Conservation (phyloP, 1,140 invertebrate genomes). For the Leptinotarsa lineolata region DNA sequence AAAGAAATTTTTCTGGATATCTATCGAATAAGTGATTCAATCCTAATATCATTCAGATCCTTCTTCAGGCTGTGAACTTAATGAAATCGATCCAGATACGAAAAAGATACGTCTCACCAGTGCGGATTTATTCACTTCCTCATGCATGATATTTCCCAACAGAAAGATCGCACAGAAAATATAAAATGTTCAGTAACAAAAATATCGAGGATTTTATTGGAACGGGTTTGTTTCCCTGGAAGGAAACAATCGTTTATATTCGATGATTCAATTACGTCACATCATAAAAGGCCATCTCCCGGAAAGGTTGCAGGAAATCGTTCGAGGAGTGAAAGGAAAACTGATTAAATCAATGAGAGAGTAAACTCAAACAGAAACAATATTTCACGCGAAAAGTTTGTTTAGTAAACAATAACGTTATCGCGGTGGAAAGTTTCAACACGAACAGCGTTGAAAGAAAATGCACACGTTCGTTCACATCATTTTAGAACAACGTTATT, state of each 20-base stretch:
- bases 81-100: too few species aligned
- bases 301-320: not conserved
- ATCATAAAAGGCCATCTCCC: not conserved
- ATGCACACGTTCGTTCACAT: not conserved
- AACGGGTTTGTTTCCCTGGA: not conserved
- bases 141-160: too few species aligned
- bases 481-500: not conserved
- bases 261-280: conserved; percentile 1
- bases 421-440: conserved; percentile 2
- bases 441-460: not conserved
- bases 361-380: conserved; percentile 8
- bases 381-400: not conserved
- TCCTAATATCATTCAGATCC: too few species aligned
- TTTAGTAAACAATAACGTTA: not conserved
- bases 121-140: too few species aligned
- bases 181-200: too few species aligned
- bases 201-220: too few species aligned
- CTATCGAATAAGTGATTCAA: too few species aligned
- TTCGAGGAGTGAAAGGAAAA: not conserved
- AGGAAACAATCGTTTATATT: not conserved
- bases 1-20: too few species aligned
- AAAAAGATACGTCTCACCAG: too few species aligned
- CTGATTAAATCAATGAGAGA: not conserved
- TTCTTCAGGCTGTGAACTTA: too few species aligned
- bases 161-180: too few species aligned